These are phyloP conservation scores for Heliothis subflexa DNA, from an alignment of 1,140 invertebrate species.

Conservation along the genomic window DNA sequence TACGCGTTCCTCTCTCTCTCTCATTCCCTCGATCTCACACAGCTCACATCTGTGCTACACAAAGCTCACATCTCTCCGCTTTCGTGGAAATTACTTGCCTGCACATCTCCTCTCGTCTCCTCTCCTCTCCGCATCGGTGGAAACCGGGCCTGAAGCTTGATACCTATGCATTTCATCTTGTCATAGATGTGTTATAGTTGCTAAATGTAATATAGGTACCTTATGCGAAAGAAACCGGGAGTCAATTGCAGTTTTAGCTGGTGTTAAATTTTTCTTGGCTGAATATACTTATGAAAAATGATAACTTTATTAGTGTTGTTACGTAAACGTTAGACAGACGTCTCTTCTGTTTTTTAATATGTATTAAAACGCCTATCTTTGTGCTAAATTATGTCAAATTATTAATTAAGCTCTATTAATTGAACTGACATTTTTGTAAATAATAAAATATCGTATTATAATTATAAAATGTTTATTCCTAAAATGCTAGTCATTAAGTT, in stretches of 20 bases:
- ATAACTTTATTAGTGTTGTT: too few relatives aligned
- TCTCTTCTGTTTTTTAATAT: not conserved
- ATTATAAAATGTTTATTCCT: not conserved
- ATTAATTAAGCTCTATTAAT: not conserved
- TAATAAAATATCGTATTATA: not conserved
- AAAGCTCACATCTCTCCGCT: not conserved
- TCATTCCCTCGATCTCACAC: not conserved
- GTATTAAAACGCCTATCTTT: not conserved
- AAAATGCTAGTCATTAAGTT: not conserved
- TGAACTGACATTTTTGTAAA: not conserved
- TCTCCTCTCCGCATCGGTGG: too few relatives aligned
- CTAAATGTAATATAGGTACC: too few relatives aligned
- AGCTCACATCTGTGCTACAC: not conserved
- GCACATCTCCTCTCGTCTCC: too few relatives aligned
- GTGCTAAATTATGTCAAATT: slow-evolving; percentile 1
- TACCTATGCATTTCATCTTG: too few relatives aligned
- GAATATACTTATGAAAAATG: too few relatives aligned
- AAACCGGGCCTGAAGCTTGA: too few relatives aligned
- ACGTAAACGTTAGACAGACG: not conserved
- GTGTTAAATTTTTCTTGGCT: too few relatives aligned
- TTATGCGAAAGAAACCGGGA: too few relatives aligned
- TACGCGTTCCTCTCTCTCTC: too few relatives aligned
- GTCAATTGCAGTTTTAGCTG: too few relatives aligned
- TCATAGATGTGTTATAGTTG: too few relatives aligned
- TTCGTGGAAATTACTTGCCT: not conserved